phyloP scores from a whole-genome alignment of 2,113 vertebrate genomes.

The Sceloporus undulatus region DNA sequence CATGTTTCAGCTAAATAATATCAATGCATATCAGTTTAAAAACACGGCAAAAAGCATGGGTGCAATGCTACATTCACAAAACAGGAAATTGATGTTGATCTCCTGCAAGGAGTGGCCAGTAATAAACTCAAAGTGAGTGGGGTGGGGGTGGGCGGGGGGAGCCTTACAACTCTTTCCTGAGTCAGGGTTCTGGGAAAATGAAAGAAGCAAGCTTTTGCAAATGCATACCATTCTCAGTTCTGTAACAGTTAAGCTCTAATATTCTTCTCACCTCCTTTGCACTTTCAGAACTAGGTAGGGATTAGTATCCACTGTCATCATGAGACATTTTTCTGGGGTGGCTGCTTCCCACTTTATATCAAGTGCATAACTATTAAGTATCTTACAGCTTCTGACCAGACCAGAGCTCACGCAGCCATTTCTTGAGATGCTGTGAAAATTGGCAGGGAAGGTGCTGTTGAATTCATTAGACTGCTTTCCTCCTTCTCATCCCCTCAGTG shows the following conservation, averaged over 20 bases:
- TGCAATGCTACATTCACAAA: not conserved
- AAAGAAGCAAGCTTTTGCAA: not conserved
- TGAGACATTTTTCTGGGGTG: slow-evolving; percentile 8
- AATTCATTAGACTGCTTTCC: not conserved
- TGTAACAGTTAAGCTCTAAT: slow-evolving; percentile 11
- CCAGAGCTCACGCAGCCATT: not conserved
- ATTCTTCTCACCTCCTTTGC: not conserved
- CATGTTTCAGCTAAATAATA: not conserved
- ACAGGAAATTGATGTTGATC: not conserved
- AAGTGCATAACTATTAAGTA: not conserved
- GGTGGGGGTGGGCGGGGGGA: not conserved
- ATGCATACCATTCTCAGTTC: not conserved
- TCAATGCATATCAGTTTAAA: not conserved
- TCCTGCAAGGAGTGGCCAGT: not conserved
- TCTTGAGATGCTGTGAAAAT: slow-evolving; percentile 4
- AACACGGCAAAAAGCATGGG: no score
- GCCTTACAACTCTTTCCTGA: not conserved
- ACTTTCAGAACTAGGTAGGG: slow-evolving; percentile 15
- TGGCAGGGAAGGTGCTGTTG: not conserved
- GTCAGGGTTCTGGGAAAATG: not conserved
- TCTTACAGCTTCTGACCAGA: not conserved
- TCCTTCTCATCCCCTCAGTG: not conserved
- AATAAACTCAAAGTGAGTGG: not conserved
- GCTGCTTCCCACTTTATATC: slow-evolving; percentile 21
- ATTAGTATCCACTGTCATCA: slow-evolving; percentile 18